Conservation (phyloP, 92 coral and sea anemone species). For the Pocillopora grandis region DNA sequence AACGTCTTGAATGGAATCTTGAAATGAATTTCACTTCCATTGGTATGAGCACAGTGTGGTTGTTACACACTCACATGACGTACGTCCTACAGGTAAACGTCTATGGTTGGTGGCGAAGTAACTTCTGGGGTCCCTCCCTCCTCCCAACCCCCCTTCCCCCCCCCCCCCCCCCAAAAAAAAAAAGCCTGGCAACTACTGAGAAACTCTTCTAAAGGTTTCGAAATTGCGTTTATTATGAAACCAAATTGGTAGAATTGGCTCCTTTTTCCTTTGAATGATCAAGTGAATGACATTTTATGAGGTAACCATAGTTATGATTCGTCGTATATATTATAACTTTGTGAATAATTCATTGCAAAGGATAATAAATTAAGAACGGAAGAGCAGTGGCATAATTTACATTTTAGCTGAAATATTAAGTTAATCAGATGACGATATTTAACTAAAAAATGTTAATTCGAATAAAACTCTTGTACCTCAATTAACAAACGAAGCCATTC, state of each 20-base stretch:
- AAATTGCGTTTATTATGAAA: slow-evolving; percentile 7
- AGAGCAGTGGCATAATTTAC: slow-evolving; percentile 18
- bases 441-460: not conserved
- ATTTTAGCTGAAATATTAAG: slow-evolving; percentile 11
- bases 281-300: not conserved
- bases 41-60: too few species aligned
- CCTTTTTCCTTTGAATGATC: slow-evolving; percentile 13
- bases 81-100: too few species aligned
- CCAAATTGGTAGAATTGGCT: slow-evolving; percentile 13
- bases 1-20: too few species aligned
- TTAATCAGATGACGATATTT: slow-evolving; percentile 1
- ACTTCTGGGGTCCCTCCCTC: too few species aligned
- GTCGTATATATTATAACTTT: slow-evolving; percentile 39
- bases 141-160: too few species aligned
- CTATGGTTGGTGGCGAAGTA: too few species aligned
- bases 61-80: too few species aligned
- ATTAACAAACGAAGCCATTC: not conserved
- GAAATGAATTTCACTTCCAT: too few species aligned
- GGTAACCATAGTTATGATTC: slow-evolving; percentile 9
- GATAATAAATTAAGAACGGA: slow-evolving; percentile 37
- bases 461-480: not conserved
- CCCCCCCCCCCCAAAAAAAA: too few species aligned
- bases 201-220: not conserved
- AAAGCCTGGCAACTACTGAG: too few species aligned
- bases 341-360: slow-evolving; percentile 41